Evolutionary conservation across 2,113 vertebrate genomes (phyloP).

Genomic region (Paedocypris sp.): DNA sequence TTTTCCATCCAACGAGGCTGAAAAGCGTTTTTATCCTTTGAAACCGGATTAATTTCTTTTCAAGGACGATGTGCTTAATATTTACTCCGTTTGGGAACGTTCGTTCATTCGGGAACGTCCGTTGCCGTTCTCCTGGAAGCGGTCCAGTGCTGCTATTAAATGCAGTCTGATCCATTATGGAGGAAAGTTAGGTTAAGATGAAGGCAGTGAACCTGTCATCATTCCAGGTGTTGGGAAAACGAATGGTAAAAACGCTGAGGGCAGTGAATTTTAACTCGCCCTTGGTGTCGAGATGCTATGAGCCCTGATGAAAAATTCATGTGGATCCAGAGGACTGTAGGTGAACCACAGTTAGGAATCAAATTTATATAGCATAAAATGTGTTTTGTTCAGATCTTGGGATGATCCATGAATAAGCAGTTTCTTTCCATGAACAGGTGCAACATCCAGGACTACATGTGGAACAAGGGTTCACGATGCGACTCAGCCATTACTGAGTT

Average conservation of each 20-base stretch:
- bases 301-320: conserved; percentile 11
- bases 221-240: not conserved
- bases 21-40: no score
- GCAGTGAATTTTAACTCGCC: conserved; percentile 5
- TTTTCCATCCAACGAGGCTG: no score
- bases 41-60: no score
- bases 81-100: not conserved
- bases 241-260: conserved; percentile 13
- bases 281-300: not conserved
- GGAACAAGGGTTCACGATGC: conserved; percentile 91
- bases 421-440: no score
- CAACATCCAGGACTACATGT: conserved; percentile 95
- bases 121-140: not conserved
- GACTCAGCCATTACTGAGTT: conserved; percentile 95
- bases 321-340: not conserved
- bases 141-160: not conserved
- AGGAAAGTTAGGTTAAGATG: not conserved
- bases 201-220: not conserved
- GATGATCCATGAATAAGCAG: no score
- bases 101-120: not conserved
- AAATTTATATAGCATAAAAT: not conserved
- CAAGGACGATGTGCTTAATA: conserved; percentile 7
- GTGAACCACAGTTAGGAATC: not conserved
- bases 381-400: no score
- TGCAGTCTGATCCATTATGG: not conserved